Evolutionary conservation across 2,797 vertebrate genomes (phyloP), one percentile per base, ranked within the genome.

Genomic region (Scyliorhinus canicula): DNA sequence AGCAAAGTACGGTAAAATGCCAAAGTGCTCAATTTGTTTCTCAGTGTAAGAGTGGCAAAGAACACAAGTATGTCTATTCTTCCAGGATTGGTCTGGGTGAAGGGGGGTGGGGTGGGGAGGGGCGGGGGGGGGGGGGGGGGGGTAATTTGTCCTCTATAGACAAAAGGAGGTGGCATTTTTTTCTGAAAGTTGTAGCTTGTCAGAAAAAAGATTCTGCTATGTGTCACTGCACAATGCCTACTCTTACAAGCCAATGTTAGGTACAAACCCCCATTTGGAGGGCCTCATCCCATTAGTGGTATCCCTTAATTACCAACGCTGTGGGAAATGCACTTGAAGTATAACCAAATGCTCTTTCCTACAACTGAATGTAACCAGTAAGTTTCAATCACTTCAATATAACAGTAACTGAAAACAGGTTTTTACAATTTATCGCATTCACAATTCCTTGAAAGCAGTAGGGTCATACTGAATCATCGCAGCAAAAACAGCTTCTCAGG

Each of bases 331-430:
- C 50, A 93, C 31, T 93, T 93, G 63, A 93, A 93, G 4, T 50
- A 50, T 35, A 71, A 67, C 63, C 88, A 91, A 63, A 60, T 63
- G 35, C 57, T 63, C 93, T 93, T 93, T 93, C 1, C 65, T 69
- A 50, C 63, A 93, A 93, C 47, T 71, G 65, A 69, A 69, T 69
- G 65, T 26, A 71, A 35, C 93, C 28, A 26, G 44, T 71, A 50
- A 28, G 0, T 31, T 71, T 52, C 93, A 93, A 50, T 52, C 65
- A 93, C 40, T 71, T 71, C 44, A 71, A 93, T 52, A 11, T 69
- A 52, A 71, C 93, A 93, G 47, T 71, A 71, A 93, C 40, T 93
- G 16, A 71, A 71, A 93, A 31, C 93, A 93, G 65, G 65, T 71
- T 93, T 71, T 28, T 67, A 67, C 63, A 67, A 24, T 65, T 93